Evolutionary conservation across 2,113 vertebrate species (phyloP).

Genomic region (Ageneiosus marmoratus): DNA sequence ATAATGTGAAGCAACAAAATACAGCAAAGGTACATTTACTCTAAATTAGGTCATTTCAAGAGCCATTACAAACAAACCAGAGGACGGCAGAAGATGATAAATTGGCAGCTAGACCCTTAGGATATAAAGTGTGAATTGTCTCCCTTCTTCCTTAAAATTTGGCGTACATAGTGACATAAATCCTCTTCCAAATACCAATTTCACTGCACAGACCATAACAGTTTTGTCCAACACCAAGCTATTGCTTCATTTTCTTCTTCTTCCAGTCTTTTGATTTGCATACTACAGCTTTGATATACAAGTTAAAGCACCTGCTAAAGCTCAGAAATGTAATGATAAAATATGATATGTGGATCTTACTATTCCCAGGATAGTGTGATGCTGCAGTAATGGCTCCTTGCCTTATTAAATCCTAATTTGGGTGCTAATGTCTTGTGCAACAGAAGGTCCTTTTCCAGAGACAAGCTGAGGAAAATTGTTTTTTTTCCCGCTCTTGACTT

Average conservation of each 20-base stretch:
- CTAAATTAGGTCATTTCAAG: constrained; percentile 56
- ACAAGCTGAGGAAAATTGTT: neutral
- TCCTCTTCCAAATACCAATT: constrained; percentile 44
- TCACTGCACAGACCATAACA: constrained; percentile 13
- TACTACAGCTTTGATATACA: constrained; percentile 12
- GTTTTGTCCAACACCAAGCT: constrained; percentile 27
- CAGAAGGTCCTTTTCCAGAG: neutral
- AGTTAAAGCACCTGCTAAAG: neutral
- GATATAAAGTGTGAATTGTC: constrained; percentile 38
- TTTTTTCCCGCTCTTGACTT: neutral
- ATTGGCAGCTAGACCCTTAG: constrained; percentile 31
- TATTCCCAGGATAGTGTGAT: constrained; percentile 31
- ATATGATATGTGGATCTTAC: constrained; percentile 38
- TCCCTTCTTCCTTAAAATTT: constrained; percentile 34
- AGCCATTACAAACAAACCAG: constrained; percentile 38
- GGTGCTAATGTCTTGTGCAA: constrained; percentile 34
- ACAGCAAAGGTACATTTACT: constrained; percentile 44
- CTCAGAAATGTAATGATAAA: neutral
- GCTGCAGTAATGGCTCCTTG: constrained; percentile 32
- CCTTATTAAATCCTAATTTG: constrained; percentile 45
- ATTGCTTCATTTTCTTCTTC: constrained; percentile 33
- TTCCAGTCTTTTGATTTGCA: constrained; percentile 41
- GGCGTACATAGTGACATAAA: constrained; percentile 32
- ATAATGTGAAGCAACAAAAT: constrained; percentile 39
- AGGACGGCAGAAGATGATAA: constrained; percentile 43